phyloP scores from a whole-genome alignment of 2,113 vertebrate species.

The Tetrax tetrax region DNA sequence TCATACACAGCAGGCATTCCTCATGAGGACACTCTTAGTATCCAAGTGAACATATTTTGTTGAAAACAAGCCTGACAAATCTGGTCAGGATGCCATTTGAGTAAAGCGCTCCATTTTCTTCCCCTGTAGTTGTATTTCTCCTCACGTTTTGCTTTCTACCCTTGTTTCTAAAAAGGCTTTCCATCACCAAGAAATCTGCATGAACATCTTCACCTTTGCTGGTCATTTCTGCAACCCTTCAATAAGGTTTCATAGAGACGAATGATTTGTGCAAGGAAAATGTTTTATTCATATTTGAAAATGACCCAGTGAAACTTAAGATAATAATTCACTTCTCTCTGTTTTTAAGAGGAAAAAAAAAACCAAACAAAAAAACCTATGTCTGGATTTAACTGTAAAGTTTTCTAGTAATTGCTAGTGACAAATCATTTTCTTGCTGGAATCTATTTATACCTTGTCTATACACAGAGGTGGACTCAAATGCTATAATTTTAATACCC shows the following conservation, averaged over 20 bases:
- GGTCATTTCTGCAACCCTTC: slow-evolving; percentile 30
- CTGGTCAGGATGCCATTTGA: background rate
- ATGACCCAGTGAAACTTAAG: slow-evolving; percentile 41
- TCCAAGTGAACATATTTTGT: background rate
- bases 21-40: background rate
- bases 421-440: background rate
- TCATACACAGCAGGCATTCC: background rate
- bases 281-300: slow-evolving; percentile 62
- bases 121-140: background rate
- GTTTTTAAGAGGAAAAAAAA: background rate
- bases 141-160: background rate
- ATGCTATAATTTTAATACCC: background rate
- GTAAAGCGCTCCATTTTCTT: background rate
- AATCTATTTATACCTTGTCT: background rate
- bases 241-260: background rate
- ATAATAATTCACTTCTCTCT: slow-evolving; percentile 28
- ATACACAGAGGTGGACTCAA: background rate
- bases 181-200: slow-evolving; percentile 3
- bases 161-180: background rate
- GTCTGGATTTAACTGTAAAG: background rate
- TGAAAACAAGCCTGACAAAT: background rate
- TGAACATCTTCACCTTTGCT: slow-evolving; percentile 37
- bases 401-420: background rate
- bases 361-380: background rate
- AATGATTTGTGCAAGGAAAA: slow-evolving; percentile 18